Evolutionary conservation across 2,797 vertebrate genomes (phyloP), one percentile per base, ranked within the genome.

Genomic region (Falco rusticolus): DNA sequence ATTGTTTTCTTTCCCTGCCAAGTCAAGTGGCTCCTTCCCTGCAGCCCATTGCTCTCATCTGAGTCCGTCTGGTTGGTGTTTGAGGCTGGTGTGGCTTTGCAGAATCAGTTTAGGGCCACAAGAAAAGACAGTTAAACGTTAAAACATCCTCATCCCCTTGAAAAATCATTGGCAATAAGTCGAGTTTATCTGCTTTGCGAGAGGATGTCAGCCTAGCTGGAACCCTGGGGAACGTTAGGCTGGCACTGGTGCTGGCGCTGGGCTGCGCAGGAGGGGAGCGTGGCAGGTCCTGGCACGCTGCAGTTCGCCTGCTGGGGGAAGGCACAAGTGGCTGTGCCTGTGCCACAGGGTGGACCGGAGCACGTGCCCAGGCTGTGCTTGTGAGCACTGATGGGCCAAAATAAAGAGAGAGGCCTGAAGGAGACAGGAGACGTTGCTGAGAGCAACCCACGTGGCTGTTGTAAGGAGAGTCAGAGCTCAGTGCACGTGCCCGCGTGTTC

Each of bases 1-100:
- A 41, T 82, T 92, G 93, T 96, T 97, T 90, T 84, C 93, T 94
- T 95, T 95, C 84, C 78, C 74, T 86, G 91, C 88, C 96, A 84
- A 94, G 96, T 95, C 89, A 90, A 85, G 93, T 92, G 93, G 80
- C 84, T 90, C 78, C 87, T 84, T 59, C 76, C 34, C 78, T 59
- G 89, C 59, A 90, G 68, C 87, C 78, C 84, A 17, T 19, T 92
- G 93, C 84, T 80, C 80, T 86, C 47, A 11, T 84, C 57, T 80
- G 69, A 68, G 63, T 71, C 82, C 59, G 10, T 71, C 93, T 81
- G 83, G 70, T 11, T 1, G 6, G 84, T 17, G 39, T 21, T 89
- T n/a, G 60, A 45, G 87, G 48, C 94, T 84, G 90, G n/a, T 28
- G 34, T 37, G 61, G 89, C 93, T 95, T 77, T 61, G 18, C 90